Conservation (phyloP, 2,888 invertebrate genomes). For the Agrotis segetum region DNA sequence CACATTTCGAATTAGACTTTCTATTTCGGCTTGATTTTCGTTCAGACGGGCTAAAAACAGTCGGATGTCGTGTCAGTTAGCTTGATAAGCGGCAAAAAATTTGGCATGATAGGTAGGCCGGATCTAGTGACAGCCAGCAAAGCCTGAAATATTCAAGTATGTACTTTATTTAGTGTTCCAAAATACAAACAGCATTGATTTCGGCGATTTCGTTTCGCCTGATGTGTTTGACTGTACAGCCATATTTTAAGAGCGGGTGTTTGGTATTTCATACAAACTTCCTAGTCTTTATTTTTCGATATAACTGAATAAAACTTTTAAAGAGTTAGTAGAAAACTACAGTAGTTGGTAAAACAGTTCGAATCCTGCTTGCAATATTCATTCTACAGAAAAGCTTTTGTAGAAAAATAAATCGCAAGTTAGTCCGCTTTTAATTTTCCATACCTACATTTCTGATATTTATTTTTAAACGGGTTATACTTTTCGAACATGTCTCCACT, state of each 20-base stretch:
- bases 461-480: too few relatives aligned
- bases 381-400: too few relatives aligned
- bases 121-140: constrained; percentile 19
- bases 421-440: too few relatives aligned
- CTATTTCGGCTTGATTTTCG: constrained; percentile 39
- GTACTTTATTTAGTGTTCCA: constrained; percentile 13
- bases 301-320: too few relatives aligned
- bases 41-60: constrained; percentile 35
- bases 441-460: too few relatives aligned
- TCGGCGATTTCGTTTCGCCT: constrained; percentile 11
- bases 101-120: constrained; percentile 4
- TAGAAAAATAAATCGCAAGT: too few relatives aligned
- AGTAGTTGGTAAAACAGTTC: too few relatives aligned
- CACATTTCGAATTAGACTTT: constrained; percentile 37
- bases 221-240: constrained; percentile 27
- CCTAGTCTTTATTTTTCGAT: too few relatives aligned
- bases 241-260: constrained; percentile 2
- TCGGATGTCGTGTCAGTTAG: constrained; percentile 30
- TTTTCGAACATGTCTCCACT: too few relatives aligned
- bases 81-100: constrained; percentile 31
- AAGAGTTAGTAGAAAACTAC: too few relatives aligned
- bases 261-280: too few relatives aligned
- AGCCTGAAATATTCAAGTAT: constrained; percentile 28
- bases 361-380: too few relatives aligned
- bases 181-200: constrained; percentile 28